Evolutionary conservation across 2,113 vertebrate species (phyloP).

Genomic region (Menidia beryllina): DNA sequence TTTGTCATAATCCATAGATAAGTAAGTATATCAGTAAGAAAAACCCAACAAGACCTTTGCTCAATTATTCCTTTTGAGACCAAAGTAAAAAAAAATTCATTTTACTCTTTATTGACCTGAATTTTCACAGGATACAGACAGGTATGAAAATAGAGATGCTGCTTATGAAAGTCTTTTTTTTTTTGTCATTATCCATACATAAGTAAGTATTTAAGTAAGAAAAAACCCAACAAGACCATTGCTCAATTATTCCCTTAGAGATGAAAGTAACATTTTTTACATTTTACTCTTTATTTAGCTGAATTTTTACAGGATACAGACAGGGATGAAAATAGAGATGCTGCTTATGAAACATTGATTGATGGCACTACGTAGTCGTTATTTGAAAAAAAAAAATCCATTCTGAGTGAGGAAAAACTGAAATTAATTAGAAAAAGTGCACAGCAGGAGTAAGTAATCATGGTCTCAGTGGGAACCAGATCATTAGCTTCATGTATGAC

Average conservation of each 20-base stretch:
- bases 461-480: constrained; percentile 45
- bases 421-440: constrained; percentile 51
- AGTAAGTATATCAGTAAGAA: constrained; percentile 14
- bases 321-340: background rate
- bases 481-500: constrained; percentile 62
- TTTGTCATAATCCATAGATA: too few relatives aligned
- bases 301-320: too few relatives aligned
- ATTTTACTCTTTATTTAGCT: too few relatives aligned
- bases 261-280: background rate
- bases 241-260: background rate
- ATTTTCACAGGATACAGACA: too few relatives aligned
- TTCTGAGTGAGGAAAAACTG: constrained; percentile 8
- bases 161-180: too few relatives aligned
- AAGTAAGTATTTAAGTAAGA: constrained; percentile 14
- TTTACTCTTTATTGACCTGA: too few relatives aligned
- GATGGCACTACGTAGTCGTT: constrained; percentile 5
- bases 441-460: constrained; percentile 52
- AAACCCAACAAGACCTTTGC: background rate
- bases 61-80: constrained; percentile 1
- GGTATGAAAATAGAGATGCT: background rate
- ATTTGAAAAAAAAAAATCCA: constrained; percentile 7
- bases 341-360: background rate
- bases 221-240: background rate
- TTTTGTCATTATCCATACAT: too few relatives aligned
- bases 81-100: background rate